Evolutionary conservation across 2,113 vertebrate genomes (phyloP).

Genomic region (Nesoenas mayeri): DNA sequence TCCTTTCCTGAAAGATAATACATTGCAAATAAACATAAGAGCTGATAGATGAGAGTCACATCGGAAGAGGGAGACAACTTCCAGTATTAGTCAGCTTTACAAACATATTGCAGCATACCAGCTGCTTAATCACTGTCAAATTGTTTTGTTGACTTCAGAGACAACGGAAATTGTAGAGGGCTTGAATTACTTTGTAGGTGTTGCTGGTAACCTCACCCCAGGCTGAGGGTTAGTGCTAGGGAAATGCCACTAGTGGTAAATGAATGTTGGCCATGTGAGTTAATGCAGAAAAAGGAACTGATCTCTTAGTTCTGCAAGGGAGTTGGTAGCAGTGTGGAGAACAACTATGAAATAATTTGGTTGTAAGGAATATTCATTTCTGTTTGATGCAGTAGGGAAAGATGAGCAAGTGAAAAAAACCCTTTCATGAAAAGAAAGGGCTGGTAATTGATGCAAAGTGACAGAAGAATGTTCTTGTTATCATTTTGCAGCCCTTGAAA

Average conservation of each 20-base stretch:
- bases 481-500: background rate
- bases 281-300: background rate
- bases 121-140: background rate
- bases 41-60: background rate
- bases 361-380: background rate
- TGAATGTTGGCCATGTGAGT: background rate
- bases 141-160: background rate
- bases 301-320: background rate
- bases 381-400: background rate
- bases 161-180: background rate
- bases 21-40: background rate
- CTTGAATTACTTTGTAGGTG: background rate
- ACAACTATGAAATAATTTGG: background rate
- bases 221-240: background rate
- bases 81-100: background rate
- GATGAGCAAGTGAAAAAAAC: background rate
- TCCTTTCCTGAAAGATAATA: background rate
- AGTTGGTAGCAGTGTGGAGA: background rate
- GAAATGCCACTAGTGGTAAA: background rate
- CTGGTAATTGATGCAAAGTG: background rate
- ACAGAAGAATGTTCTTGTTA: background rate
- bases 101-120: background rate
- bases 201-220: background rate
- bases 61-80: slow-evolving; percentile 22
- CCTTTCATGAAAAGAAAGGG: background rate